Conservation (phyloP, 2,888 invertebrate species). For the Conchocele bisecta region DNA sequence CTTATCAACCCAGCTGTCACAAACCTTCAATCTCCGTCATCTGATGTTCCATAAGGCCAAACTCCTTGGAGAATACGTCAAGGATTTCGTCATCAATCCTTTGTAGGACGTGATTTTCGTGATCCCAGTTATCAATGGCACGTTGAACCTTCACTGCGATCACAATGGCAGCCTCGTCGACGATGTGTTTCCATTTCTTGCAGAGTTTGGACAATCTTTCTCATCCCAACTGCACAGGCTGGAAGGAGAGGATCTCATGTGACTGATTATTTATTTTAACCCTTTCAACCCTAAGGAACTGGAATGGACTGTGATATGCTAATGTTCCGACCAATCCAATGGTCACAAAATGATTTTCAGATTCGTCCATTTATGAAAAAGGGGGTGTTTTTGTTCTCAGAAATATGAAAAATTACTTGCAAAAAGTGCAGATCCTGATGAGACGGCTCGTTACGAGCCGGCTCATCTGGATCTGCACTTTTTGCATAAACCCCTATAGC, state of each 20-base stretch:
- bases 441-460: no score
- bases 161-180: slow-evolving; percentile 56
- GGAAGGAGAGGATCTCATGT: background rate
- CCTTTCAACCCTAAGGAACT: no score
- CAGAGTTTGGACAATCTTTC: slow-evolving; percentile 54
- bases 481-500: no score
- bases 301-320: no score
- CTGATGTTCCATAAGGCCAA: slow-evolving; percentile 75
- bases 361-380: no score
- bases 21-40: slow-evolving; percentile 72
- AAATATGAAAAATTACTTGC: no score
- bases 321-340: no score
- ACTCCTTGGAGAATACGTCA: slow-evolving; percentile 67
- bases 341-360: no score
- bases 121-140: slow-evolving; percentile 72
- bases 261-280: no score
- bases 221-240: slow-evolving; percentile 53
- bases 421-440: no score
- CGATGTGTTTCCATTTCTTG: slow-evolving; percentile 59
- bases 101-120: slow-evolving; percentile 59
- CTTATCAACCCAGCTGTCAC: slow-evolving; percentile 9
- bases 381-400: no score
- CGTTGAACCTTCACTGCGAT: slow-evolving; percentile 66
- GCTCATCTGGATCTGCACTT: no score
- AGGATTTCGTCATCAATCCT: slow-evolving; percentile 63